These are phyloP conservation scores for Pandemis corylana DNA, from an alignment of 2,888 invertebrate species.

Conservation along the genomic window DNA sequence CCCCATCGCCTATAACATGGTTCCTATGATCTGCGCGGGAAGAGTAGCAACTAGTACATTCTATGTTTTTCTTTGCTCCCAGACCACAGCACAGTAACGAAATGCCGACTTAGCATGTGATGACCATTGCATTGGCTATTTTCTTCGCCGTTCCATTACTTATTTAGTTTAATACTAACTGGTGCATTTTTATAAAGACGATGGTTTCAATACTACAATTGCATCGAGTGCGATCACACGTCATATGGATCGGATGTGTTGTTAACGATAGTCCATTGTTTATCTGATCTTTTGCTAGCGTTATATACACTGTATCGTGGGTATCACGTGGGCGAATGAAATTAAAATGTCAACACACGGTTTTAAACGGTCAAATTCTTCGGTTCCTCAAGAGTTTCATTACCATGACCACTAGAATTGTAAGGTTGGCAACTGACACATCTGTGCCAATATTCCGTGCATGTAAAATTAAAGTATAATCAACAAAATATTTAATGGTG, in stretches of 20 bases:
- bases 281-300: neutral
- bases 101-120: no score
- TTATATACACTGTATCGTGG: no score
- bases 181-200: constrained; percentile 1
- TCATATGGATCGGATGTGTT: constrained; percentile 15
- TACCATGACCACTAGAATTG: no score
- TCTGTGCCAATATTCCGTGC: neutral
- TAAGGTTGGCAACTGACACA: no score
- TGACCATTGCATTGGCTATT: no score
- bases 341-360: neutral
- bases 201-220: constrained; percentile 22
- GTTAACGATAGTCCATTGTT: constrained; percentile 42
- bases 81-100: no score
- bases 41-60: no score
- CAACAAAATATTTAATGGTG: neutral
- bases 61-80: no score
- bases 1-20: no score
- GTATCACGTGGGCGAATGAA: neutral
- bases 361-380: neutral
- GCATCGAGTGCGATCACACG: constrained; percentile 3
- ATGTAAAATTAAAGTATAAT: neutral
- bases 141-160: neutral
- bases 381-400: neutral
- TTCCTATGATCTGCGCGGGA: no score
- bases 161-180: neutral